Base-by-base conservation (phyloP, 2,888 invertebrate genomes). In the Melieria crassipennis region DNA sequence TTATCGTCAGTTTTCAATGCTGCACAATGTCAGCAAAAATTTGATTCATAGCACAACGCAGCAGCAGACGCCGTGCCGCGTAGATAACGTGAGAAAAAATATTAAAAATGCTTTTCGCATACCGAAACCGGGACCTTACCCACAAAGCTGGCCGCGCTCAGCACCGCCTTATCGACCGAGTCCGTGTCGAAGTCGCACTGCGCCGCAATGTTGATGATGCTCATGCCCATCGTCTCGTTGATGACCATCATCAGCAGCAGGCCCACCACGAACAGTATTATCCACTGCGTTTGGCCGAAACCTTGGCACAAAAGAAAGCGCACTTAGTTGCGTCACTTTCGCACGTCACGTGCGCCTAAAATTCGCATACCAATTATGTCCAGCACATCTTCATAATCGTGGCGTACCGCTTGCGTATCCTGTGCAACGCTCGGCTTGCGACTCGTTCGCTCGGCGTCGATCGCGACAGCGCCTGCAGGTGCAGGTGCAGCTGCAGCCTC, bases 171-270 rank as follows among this genome's bases (percentile, higher is more conserved):
- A 76, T 91, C 89, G 56, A 82, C 75, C 3, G 91, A 85, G 30
- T 87, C 88, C 11, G 91, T 87, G 4, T 88, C 79, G 62, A 92
- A 88, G 82, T 92, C 92, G 77, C 92, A 92, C 84, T 92, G 91
- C 0, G 92, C 91, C 0, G 91, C 91, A 10, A 92, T 92, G 67
- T 91, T 88, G 65, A 92, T 89, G 78, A 91, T 91, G 70, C 91
- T 91, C 84, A 92, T 89, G 1, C 90, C 90, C 86, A 92, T 88
- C 10, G 91, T 91, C 86, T 92, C 92, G 85, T 91, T 90, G 73
- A 92, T 91, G 76, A 92, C 91, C 61, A 91, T 90, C 90, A 92
- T 90, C 10, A 92, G 85, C 50, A 91, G 88, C 6, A 90, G 82
- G 0, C 92, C 92, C 11, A 89, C 88, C 64, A 90, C 88, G 66